A percentile compares a stretch with the other conserved stretches of the same genome.
Evolutionary conservation across 1,140 invertebrate genomes (phyloP).

Genomic region (Apis cerana): DNA sequence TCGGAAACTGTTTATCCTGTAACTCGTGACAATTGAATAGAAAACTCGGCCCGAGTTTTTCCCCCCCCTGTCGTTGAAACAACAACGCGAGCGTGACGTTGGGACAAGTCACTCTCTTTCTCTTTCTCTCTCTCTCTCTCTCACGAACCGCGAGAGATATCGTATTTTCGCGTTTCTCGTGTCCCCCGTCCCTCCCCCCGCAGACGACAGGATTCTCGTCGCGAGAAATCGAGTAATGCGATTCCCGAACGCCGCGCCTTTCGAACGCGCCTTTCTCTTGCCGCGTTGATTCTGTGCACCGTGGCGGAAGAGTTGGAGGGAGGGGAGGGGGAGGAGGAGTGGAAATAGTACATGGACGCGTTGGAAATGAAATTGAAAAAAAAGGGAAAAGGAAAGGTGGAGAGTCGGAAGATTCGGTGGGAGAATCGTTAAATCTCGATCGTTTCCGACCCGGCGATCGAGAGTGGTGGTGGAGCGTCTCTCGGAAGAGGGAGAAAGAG

Average conservation of each 20-base stretch:
- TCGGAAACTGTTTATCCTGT: no score
- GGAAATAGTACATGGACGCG: neutral
- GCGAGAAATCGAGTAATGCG: neutral
- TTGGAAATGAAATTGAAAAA: neutral
- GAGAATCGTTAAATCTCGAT: conserved; percentile 17
- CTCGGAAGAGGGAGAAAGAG: neutral
- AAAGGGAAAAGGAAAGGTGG: no score
- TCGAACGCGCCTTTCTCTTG: neutral
- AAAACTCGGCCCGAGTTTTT: no score
- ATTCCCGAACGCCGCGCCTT: neutral
- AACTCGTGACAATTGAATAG: no score
- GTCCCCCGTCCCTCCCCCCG: no score
- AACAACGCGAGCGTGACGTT: no score
- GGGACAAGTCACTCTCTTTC: no score
- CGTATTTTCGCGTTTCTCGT: neutral
- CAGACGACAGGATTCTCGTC: neutral
- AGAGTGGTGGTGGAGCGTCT: neutral
- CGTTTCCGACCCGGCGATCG: conserved; percentile 16
- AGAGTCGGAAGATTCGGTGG: neutral
- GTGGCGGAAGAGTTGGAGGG: neutral
- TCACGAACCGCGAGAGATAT: no score
- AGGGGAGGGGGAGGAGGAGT: conserved; percentile 6
- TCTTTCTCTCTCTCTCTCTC: no score
- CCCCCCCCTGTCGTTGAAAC: no score
- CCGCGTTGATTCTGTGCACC: neutral